Percentiles rank a stretch among this genome's conserved stretches.
Conservation (phyloP, 2,113 vertebrate genomes). For the Centrocercus urophasianus region DNA sequence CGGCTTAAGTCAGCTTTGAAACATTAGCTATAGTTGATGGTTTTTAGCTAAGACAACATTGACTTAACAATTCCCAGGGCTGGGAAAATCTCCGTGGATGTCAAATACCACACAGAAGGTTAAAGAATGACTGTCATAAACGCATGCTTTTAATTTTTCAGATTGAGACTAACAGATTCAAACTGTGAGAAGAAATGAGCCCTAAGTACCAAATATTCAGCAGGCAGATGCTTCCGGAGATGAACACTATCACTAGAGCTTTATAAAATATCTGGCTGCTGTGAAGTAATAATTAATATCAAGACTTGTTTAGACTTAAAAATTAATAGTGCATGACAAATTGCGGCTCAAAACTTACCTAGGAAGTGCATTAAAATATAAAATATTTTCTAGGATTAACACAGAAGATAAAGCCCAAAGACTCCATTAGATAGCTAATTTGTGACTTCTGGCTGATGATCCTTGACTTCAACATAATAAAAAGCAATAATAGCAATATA, state of each 20-base stretch:
- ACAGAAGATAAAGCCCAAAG: neutral
- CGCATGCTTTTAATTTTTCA: neutral
- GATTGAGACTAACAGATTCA: neutral
- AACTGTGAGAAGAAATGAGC: neutral
- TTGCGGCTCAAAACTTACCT: neutral
- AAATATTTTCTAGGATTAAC: constrained; percentile 10
- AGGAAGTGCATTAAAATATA: constrained; percentile 6
- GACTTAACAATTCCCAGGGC: constrained; percentile 8
- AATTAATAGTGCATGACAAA: constrained; percentile 38
- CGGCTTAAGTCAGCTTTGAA: constrained; percentile 31
- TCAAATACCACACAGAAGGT: constrained; percentile 23
- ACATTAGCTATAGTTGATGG: constrained; percentile 5
- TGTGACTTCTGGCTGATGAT: constrained; percentile 7
- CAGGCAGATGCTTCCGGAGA: neutral
- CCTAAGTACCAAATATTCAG: neutral
- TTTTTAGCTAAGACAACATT: constrained; percentile 28
- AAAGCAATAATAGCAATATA: neutral
- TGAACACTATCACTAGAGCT: neutral
- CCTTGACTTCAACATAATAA: neutral
- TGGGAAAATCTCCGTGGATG: constrained; percentile 29
- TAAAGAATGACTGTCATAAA: constrained; percentile 14
- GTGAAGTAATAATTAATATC: constrained; percentile 12
- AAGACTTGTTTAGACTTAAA: constrained; percentile 12
- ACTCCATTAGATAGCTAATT: neutral
- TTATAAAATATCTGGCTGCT: neutral